These are phyloP conservation scores for Gymnocheta viridis DNA, from an alignment of 2,888 invertebrate genomes.

Conservation along the genomic window DNA sequence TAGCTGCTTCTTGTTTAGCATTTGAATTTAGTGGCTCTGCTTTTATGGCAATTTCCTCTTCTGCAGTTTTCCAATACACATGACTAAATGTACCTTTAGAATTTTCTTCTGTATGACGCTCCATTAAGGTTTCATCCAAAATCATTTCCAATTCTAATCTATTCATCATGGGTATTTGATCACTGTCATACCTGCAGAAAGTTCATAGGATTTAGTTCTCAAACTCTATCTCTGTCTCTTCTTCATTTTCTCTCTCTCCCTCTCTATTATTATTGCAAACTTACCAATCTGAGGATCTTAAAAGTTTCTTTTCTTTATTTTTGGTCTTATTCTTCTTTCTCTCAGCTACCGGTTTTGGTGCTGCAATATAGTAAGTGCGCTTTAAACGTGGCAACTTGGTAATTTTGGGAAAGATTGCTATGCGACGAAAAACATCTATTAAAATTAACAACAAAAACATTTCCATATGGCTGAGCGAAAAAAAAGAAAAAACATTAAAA, in stretches of 20 bases:
- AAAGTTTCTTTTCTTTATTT: constrained; percentile 72
- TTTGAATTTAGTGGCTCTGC: not conserved
- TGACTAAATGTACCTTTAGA: constrained; percentile 70
- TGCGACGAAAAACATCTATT: constrained; percentile 73
- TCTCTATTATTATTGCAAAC: not conserved
- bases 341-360: constrained; percentile 66
- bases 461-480: not conserved
- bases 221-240: not conserved
- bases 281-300: constrained; percentile 75
- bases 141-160: constrained; percentile 74
- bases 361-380: constrained; percentile 70
- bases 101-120: constrained; percentile 70
- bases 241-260: not conserved
- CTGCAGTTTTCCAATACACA: constrained; percentile 70
- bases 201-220: not conserved
- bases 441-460: not conserved
- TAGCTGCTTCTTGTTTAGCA: not conserved
- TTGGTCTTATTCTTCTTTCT: constrained; percentile 69
- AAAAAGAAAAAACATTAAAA: not conserved
- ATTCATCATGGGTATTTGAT: constrained; percentile 75
- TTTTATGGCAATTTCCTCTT: constrained; percentile 3
- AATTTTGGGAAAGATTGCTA: constrained; percentile 75
- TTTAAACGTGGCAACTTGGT: constrained; percentile 72
- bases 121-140: constrained; percentile 74
- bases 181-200: constrained; percentile 75